Evolutionary conservation across 2,797 vertebrate genomes (phyloP).

Genomic region (Anguilla obscura): DNA sequence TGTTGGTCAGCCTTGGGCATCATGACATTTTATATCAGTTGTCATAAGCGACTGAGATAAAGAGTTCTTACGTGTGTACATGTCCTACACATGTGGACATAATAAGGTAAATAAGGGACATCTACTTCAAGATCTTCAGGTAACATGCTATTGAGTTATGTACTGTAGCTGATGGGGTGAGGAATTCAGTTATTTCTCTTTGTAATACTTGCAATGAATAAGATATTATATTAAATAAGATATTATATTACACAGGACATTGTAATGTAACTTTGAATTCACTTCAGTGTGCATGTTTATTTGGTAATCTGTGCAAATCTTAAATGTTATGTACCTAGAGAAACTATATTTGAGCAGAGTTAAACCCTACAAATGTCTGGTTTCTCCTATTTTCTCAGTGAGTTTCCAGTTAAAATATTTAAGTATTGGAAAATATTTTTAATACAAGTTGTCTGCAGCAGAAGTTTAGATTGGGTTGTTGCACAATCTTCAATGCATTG

Average conservation of each 20-base stretch:
- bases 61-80: neutral
- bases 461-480: no score
- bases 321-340: neutral
- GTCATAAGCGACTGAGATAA: neutral
- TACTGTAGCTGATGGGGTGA: neutral
- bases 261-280: neutral
- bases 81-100: neutral
- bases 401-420: constrained; percentile 16
- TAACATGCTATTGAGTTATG: neutral
- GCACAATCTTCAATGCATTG: no score
- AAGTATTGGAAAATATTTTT: neutral
- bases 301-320: neutral
- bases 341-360: constrained; percentile 5
- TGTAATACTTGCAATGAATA: neutral
- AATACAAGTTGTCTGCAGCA: neutral
- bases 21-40: neutral
- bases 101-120: neutral
- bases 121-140: neutral
- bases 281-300: neutral
- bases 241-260: neutral
- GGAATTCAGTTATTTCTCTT: neutral
- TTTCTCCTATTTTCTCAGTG: neutral
- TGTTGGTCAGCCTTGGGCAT: neutral
- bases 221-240: neutral
- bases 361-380: neutral